Conservation (phyloP, 1,140 invertebrate species). For the Penaeus japonicus region DNA sequence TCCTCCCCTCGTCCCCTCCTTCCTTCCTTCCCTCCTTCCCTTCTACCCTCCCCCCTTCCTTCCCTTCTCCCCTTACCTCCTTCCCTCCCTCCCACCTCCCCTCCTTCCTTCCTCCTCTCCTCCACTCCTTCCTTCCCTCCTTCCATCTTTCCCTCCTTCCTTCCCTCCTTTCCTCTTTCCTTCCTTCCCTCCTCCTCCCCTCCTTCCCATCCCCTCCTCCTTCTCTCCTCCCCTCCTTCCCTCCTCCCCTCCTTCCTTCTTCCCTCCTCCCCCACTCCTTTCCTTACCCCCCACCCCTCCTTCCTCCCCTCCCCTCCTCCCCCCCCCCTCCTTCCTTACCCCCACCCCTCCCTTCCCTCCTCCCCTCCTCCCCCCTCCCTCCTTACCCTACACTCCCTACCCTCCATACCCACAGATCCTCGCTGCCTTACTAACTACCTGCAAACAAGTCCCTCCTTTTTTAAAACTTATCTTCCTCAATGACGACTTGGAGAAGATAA, state of each 20-base stretch:
- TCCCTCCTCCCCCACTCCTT: background rate
- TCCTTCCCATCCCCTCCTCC: background rate
- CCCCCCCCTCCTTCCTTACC: no score
- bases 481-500: no score
- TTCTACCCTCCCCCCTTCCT: background rate
- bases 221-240: no score
- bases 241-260: background rate
- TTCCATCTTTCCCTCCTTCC: background rate
- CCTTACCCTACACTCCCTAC: background rate
- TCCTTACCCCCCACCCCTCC: background rate
- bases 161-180: background rate
- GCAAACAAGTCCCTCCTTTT: background rate
- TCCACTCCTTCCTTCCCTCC: no score
- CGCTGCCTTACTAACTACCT: background rate
- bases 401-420: background rate
- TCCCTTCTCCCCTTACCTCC: background rate
- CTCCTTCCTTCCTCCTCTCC: background rate
- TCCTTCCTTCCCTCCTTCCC: background rate
- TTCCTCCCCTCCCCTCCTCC: background rate
- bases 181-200: background rate
- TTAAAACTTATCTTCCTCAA: background rate
- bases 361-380: background rate
- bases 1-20: background rate
- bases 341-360: background rate
- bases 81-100: background rate